Conservation (phyloP, 2,113 vertebrate species). For the Pseudolaguvia tuberculata region DNA sequence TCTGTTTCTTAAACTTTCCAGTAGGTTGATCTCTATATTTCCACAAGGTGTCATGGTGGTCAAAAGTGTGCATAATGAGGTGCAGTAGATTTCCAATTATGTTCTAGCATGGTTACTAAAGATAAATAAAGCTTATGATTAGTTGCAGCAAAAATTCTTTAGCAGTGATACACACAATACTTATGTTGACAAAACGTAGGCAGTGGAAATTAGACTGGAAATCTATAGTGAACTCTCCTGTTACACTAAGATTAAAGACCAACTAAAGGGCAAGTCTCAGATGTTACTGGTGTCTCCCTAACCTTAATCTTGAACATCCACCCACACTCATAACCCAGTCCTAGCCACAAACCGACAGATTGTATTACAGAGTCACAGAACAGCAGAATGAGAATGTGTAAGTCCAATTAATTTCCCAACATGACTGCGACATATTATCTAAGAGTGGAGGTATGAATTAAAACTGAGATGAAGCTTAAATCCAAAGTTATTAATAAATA, state of each 20-base stretch:
- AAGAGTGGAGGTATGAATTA: not conserved
- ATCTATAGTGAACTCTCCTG: slow-evolving; percentile 5
- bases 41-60: not conserved
- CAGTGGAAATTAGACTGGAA: slow-evolving; percentile 18
- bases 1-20: not conserved
- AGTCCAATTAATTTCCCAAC: slow-evolving; percentile 4
- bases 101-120: not conserved
- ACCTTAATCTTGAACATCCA: slow-evolving; percentile 17
- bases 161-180: not conserved
- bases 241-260: slow-evolving; percentile 37
- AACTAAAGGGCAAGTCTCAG: slow-evolving; percentile 34
- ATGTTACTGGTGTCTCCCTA: slow-evolving; percentile 40
- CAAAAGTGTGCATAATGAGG: not conserved
- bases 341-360: not conserved
- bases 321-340: slow-evolving; percentile 23
- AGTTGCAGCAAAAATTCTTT: not conserved
- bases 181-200: not conserved
- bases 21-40: slow-evolving; percentile 1
- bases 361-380: slow-evolving; percentile 7
- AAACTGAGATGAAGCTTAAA: not conserved
- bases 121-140: too few species aligned
- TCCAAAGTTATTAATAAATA: not conserved
- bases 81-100: not conserved
- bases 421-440: slow-evolving; percentile 17
- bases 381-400: not conserved